Evolutionary conservation across 2,888 invertebrate species (phyloP).

Genomic region (Belgica antarctica): DNA sequence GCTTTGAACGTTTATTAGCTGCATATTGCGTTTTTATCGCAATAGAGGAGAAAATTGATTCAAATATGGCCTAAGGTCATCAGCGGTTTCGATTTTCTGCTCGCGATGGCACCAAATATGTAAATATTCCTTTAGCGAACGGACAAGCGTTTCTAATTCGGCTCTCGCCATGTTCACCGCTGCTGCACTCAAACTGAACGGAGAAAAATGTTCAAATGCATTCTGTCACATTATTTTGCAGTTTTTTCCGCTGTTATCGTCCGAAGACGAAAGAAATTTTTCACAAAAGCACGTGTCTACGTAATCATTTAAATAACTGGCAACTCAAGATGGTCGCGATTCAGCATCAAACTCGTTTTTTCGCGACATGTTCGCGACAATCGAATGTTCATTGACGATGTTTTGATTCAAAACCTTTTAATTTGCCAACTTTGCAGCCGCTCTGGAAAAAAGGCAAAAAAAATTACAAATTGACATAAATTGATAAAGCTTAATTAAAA

Average conservation of each 20-base stretch:
- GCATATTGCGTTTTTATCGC: no score
- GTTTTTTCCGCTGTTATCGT: no score
- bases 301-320: slow-evolving; percentile 19
- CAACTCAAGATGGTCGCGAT: slow-evolving; percentile 13
- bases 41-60: no score
- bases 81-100: background rate
- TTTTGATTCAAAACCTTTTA: background rate
- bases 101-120: background rate
- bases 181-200: no score
- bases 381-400: background rate
- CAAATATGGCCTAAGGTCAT: background rate
- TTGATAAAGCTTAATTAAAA: slow-evolving; percentile 25
- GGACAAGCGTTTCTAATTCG: no score
- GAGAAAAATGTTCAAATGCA: no score
- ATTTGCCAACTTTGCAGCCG: background rate
- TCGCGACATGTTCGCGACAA: background rate
- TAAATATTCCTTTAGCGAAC: background rate
- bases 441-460: background rate
- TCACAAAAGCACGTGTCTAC: slow-evolving; percentile 10
- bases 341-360: background rate
- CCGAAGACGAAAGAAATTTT: no score
- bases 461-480: slow-evolving; percentile 21
- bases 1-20: no score
- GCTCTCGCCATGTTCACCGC: no score
- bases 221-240: slow-evolving; percentile 1